phyloP scores from a whole-genome alignment of 2,888 invertebrate genomes.

The Drosophila sordidapex region DNA sequence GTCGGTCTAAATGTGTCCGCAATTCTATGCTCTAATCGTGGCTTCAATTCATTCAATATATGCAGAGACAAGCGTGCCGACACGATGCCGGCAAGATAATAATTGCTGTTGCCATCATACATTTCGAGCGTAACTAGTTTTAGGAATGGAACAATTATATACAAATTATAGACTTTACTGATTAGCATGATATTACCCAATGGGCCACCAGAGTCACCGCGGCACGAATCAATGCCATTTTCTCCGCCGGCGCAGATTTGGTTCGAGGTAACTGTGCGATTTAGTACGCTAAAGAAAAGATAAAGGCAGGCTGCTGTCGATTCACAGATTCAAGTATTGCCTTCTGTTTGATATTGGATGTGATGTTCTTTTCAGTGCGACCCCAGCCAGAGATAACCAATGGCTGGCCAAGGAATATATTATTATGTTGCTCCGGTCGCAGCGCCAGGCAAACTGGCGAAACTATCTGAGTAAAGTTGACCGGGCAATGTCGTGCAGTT shows the following conservation, averaged over 20 bases:
- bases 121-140: slow-evolving; percentile 82
- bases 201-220: slow-evolving; percentile 86
- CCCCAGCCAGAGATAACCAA: slow-evolving; percentile 89
- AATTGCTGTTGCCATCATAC: slow-evolving; percentile 84
- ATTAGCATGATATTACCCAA: slow-evolving; percentile 22
- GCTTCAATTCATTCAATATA: slow-evolving; percentile 87
- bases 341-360: slow-evolving; percentile 87
- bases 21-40: slow-evolving; percentile 74
- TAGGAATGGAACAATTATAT: not conserved
- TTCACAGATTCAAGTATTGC: slow-evolving; percentile 85
- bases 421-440: slow-evolving; percentile 66
- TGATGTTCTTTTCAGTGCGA: slow-evolving; percentile 86
- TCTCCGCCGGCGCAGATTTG: slow-evolving; percentile 88
- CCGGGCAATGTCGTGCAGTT: slow-evolving; percentile 90
- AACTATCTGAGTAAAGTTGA: slow-evolving; percentile 86
- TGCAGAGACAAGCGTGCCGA: slow-evolving; percentile 87
- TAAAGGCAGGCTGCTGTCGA: slow-evolving; percentile 85
- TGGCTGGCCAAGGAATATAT: slow-evolving; percentile 83
- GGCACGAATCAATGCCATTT: slow-evolving; percentile 84
- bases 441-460: slow-evolving; percentile 88
- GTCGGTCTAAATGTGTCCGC: not conserved
- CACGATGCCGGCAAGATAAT: slow-evolving; percentile 87
- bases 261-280: slow-evolving; percentile 84
- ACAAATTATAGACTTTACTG: not conserved
- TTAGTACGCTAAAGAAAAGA: slow-evolving; percentile 85